Percentiles rank a stretch among this genome's conserved stretches.
Conservation (phyloP, 2,888 invertebrate genomes). For the Xestia rhomboidea region DNA sequence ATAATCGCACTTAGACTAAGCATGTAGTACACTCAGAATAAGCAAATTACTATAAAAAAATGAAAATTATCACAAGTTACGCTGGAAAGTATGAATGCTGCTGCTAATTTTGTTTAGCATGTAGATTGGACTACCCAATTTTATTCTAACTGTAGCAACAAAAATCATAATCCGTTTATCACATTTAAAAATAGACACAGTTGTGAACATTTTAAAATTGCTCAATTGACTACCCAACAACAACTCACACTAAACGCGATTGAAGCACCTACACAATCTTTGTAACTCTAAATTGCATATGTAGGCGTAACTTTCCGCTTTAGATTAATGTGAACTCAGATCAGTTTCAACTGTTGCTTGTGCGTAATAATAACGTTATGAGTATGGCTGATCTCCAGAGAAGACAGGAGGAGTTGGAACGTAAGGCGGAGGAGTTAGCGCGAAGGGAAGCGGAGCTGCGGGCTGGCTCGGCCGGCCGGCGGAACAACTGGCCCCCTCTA, state of each 20-base stretch:
- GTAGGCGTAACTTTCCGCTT: slow-evolving; percentile 64
- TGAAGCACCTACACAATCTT: slow-evolving; percentile 50
- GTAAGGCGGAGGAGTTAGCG: slow-evolving; percentile 97
- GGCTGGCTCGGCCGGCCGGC: slow-evolving; percentile 92
- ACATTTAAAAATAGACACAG: slow-evolving; percentile 50
- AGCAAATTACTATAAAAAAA: not conserved
- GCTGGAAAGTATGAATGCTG: slow-evolving; percentile 5
- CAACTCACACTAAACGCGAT: slow-evolving; percentile 32
- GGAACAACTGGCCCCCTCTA: slow-evolving; percentile 99
- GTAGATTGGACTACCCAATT: not conserved
- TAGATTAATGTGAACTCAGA: slow-evolving; percentile 57
- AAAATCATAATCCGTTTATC: slow-evolving; percentile 16
- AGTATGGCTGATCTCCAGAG: slow-evolving; percentile 89
- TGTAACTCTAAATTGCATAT: slow-evolving; percentile 59
- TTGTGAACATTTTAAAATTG: slow-evolving; percentile 45
- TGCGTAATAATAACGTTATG: slow-evolving; percentile 52
- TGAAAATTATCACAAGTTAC: not conserved
- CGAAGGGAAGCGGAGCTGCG: slow-evolving; percentile 96
- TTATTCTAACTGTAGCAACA: not conserved
- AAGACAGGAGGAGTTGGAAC: slow-evolving; percentile 97
- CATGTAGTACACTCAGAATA: not conserved
- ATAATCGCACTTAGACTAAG: not conserved
- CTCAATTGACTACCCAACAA: slow-evolving; percentile 37
- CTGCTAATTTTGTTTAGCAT: not conserved
- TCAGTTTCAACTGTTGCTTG: slow-evolving; percentile 26